Percentiles rank a stretch among this genome's conserved stretches.
Conservation (phyloP, 92 coral and sea anemone genomes). For the Zoanthus solanderi region DNA sequence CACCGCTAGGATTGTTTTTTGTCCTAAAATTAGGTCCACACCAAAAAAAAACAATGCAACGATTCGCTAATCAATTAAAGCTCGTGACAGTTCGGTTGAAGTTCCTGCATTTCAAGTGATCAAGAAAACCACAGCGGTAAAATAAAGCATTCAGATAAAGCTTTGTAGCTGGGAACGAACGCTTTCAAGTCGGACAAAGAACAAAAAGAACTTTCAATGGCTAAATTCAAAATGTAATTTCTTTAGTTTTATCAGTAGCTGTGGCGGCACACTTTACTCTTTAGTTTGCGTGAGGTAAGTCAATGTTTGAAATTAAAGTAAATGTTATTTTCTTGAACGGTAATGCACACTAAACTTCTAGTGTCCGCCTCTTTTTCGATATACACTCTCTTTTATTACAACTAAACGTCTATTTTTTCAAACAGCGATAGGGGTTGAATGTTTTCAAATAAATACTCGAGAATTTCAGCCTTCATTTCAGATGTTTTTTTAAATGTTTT, state of each 20-base stretch:
- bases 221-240: background rate
- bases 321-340: too few relatives aligned
- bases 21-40: conserved; percentile 13
- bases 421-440: too few relatives aligned
- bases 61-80: conserved; percentile 10
- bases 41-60: background rate
- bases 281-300: background rate
- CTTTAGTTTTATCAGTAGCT: too few relatives aligned
- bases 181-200: background rate
- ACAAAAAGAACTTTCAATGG: background rate
- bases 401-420: too few relatives aligned
- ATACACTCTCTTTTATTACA: background rate
- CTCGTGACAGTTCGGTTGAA: conserved; percentile 19
- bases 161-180: background rate
- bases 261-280: too few relatives aligned
- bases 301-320: background rate
- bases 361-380: too few relatives aligned
- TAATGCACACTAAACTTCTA: background rate
- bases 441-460: too few relatives aligned
- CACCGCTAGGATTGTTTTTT: background rate
- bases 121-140: background rate
- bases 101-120: conserved; percentile 3
- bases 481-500: too few relatives aligned
- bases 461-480: too few relatives aligned
- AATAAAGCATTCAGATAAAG: background rate